Evolutionary conservation across 2,888 invertebrate genomes (phyloP).

Genomic region (Atherix ibis): DNA sequence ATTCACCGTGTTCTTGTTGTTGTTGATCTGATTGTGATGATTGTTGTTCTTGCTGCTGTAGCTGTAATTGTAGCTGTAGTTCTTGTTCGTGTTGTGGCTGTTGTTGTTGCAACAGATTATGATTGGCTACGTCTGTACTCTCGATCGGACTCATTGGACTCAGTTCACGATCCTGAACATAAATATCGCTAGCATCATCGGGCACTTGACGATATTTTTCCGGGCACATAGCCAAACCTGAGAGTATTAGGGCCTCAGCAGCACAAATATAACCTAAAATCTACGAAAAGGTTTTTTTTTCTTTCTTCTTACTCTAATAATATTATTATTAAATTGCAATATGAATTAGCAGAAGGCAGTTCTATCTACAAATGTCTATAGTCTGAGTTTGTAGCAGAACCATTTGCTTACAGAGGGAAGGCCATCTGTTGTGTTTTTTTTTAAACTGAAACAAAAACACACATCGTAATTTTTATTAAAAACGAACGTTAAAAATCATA

Average conservation of each 20-base stretch:
- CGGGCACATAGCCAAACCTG: slow-evolving; percentile 41
- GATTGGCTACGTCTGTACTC: slow-evolving; percentile 31
- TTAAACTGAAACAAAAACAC: no score
- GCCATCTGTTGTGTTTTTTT: no score
- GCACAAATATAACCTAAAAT: slow-evolving; percentile 46
- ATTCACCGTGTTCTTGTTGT: slow-evolving; percentile 25
- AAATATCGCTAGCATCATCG: slow-evolving; percentile 44
- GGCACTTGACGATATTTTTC: slow-evolving; percentile 44
- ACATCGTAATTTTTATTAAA: no score
- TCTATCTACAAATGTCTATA: no score
- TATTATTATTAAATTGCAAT: no score
- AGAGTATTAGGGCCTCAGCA: slow-evolving; percentile 41
- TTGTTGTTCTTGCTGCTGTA: no score
- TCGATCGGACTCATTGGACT: slow-evolving; percentile 34
- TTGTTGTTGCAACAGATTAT: slow-evolving; percentile 18
- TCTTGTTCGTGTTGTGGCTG: no score
- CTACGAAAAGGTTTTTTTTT: slow-evolving; percentile 32
- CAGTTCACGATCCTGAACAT: slow-evolving; percentile 37
- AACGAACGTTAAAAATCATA: no score
- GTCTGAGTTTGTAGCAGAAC: no score
- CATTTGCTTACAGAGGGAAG: no score
- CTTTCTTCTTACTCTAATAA: neutral
- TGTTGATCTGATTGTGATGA: no score
- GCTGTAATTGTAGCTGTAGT: slow-evolving; percentile 12
- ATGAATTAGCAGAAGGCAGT: no score